These are phyloP conservation scores for Sarcophaga variegata DNA, from an alignment of 2,888 invertebrate species.

Conservation along the genomic window DNA sequence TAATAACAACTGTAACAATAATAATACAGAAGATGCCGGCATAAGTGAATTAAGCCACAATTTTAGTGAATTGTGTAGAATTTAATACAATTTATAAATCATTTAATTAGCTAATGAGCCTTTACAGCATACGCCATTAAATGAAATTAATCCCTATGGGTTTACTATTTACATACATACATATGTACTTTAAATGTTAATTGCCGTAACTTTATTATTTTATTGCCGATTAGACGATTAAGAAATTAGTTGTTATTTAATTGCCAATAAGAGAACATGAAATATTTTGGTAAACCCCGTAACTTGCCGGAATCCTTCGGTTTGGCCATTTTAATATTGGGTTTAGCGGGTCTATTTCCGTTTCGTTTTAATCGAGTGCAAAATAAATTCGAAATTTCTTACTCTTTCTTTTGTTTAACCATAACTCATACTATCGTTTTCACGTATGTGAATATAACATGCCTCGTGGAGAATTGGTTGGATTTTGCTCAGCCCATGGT, in stretches of 20 bases:
- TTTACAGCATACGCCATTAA: no score
- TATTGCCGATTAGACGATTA: no score
- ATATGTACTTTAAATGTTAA: background rate
- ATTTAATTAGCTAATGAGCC: no score
- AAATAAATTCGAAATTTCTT: conserved; percentile 70
- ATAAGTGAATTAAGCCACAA: conserved; percentile 74
- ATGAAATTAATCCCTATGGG: conserved; percentile 13
- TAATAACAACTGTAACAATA: conserved; percentile 12
- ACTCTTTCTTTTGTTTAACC: conserved; percentile 55
- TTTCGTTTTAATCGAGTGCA: conserved; percentile 40
- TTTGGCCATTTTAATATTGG: conserved; percentile 62
- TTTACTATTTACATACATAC: background rate
- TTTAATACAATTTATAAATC: conserved; percentile 34
- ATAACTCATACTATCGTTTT: conserved; percentile 68
- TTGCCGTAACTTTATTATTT: background rate
- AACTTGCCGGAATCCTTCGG: conserved; percentile 66
- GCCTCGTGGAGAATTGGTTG: conserved; percentile 67
- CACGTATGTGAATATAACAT: conserved; percentile 70
- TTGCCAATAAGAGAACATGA: conserved; percentile 33
- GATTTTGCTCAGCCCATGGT: conserved; percentile 72
- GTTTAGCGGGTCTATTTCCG: conserved; percentile 72
- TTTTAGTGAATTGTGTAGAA: conserved; percentile 76
- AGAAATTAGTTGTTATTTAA: conserved; percentile 33
- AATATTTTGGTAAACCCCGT: conserved; percentile 50
- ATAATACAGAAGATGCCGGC: conserved; percentile 72